These are phyloP conservation scores for Pecten maximus DNA, from an alignment of 2,888 invertebrate genomes.

Conservation along the genomic window DNA sequence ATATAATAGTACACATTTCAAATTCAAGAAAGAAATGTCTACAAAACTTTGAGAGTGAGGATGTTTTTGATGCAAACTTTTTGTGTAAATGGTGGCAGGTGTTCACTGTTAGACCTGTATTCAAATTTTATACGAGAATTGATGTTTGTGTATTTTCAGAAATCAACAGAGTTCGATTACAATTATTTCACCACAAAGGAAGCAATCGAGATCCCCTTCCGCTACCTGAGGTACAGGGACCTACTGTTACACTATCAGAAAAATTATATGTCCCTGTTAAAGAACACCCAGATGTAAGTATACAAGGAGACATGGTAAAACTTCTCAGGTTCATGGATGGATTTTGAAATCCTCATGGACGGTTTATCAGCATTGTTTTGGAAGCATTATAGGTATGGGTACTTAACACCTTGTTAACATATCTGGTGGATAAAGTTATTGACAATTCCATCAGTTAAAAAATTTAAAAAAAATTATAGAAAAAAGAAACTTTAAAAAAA, in stretches of 20 bases:
- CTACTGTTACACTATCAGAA: conserved; percentile 96
- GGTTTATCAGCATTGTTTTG: too few relatives aligned
- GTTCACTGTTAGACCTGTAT: background rate
- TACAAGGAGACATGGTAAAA: background rate
- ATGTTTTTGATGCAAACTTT: background rate
- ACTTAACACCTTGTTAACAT: too few relatives aligned
- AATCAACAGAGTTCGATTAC: conserved; percentile 98
- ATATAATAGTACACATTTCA: background rate
- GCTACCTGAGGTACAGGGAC: conserved; percentile 85
- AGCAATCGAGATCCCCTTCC: conserved; percentile 91
- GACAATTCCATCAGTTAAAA: too few relatives aligned
- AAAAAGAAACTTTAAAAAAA: too few relatives aligned
- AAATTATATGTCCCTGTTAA: conserved; percentile 99
- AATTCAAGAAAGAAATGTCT: too few relatives aligned
- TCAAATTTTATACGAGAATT: background rate
- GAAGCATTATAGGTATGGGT: too few relatives aligned
- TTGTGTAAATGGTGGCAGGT: background rate
- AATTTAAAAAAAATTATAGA: too few relatives aligned
- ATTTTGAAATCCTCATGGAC: background rate
- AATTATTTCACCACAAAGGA: conserved; percentile 99
- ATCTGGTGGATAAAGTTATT: too few relatives aligned
- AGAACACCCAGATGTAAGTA: conserved; percentile 99
- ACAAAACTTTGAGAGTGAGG: background rate
- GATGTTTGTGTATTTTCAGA: conserved; percentile 68
- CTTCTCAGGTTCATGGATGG: background rate